phyloP scores from a whole-genome alignment of 1,140 invertebrate species.

The Brachionus rotundiformis region DNA sequence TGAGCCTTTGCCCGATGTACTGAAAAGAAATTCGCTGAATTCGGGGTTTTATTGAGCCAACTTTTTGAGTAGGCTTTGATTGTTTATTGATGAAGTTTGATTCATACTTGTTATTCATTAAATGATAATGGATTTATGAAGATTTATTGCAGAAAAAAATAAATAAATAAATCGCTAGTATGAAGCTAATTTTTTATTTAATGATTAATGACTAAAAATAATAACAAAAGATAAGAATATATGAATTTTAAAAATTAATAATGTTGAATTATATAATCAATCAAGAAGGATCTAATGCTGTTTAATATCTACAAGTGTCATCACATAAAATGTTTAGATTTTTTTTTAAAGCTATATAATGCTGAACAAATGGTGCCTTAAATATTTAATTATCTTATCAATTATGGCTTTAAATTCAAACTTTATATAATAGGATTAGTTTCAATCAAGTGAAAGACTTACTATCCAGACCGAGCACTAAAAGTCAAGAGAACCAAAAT shows the following conservation, averaged over 20 bases:
- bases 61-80: neutral
- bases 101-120: neutral
- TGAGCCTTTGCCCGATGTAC: too few species aligned
- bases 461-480: too few species aligned
- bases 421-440: neutral
- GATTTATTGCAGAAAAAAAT: neutral
- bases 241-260: neutral
- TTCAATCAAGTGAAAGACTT: neutral
- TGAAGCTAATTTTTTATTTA: neutral
- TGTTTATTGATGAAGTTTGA: neutral
- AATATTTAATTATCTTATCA: neutral
- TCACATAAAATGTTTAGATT: neutral
- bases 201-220: constrained; percentile 9
- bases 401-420: neutral
- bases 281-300: neutral
- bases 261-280: neutral
- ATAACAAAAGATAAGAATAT: neutral
- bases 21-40: neutral
- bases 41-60: neutral
- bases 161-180: neutral
- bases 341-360: neutral
- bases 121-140: neutral
- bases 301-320: neutral
- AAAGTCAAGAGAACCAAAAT: too few species aligned
- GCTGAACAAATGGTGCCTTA: neutral